A percentile compares a stretch with the other conserved stretches of the same genome.
phyloP scores from a whole-genome alignment of 2,888 invertebrate species.

The Diarsia dahlii region DNA sequence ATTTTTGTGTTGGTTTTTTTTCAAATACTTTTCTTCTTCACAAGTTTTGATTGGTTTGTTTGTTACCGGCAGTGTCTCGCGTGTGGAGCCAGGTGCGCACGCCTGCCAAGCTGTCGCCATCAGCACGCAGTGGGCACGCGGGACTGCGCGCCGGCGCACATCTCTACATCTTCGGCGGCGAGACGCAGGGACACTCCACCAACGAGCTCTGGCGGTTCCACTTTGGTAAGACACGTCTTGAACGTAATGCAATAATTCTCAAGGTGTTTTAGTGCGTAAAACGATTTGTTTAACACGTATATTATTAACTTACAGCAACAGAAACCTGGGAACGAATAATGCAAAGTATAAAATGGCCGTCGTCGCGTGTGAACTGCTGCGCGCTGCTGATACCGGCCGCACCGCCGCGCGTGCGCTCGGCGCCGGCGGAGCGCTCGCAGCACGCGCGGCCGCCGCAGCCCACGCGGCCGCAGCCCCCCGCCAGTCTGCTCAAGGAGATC shows the following conservation, averaged over 20 bases:
- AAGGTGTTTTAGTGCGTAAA: background rate
- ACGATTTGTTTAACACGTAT: background rate
- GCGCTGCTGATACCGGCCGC: conserved; percentile 92
- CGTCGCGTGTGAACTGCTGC: conserved; percentile 93
- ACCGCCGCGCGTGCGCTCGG: conserved; percentile 68
- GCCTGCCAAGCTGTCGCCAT: conserved; percentile 92
- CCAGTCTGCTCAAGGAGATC: conserved; percentile 92
- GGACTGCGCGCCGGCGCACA: conserved; percentile 94
- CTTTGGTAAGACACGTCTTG: conserved; percentile 90
- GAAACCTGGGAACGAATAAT: conserved; percentile 94
- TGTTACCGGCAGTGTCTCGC: conserved; percentile 86
- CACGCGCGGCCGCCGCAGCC: conserved; percentile 85
- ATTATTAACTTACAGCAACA: conserved; percentile 88
- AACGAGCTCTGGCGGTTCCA: conserved; percentile 96
- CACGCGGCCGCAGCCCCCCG: conserved; percentile 51
- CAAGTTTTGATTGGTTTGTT: conserved; percentile 75
- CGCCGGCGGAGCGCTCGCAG: conserved; percentile 80
- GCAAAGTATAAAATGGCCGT: conserved; percentile 92
- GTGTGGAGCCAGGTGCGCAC: conserved; percentile 92
- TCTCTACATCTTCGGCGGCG: conserved; percentile 95
- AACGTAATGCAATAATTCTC: background rate
- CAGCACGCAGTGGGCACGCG: conserved; percentile 94
- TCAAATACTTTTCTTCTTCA: background rate
- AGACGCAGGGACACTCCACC: conserved; percentile 92
- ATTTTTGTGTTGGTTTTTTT: background rate